Evolutionary conservation across 2,797 vertebrate species (phyloP).

Genomic region (Gallinago solitaria): DNA sequence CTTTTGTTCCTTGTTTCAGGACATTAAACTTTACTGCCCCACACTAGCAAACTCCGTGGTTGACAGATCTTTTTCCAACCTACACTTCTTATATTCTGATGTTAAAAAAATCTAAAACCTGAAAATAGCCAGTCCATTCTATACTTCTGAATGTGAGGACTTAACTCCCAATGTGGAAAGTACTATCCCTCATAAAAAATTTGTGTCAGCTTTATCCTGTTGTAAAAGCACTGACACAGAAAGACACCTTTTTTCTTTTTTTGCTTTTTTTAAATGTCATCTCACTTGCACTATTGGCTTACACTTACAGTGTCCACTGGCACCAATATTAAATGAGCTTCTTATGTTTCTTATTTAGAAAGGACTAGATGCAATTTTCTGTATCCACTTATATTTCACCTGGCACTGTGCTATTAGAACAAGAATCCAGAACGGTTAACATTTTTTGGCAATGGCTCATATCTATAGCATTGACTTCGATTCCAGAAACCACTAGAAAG

Average conservation of each 20-base stretch:
- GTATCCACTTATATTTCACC: not conserved
- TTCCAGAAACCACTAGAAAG: not conserved
- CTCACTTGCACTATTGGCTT: not conserved
- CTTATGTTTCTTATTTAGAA: not conserved
- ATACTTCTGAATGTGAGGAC: not conserved
- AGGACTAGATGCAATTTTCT: not conserved
- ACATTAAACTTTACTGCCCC: not conserved
- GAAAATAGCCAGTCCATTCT: not conserved
- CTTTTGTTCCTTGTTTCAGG: not conserved
- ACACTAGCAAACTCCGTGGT: not conserved
- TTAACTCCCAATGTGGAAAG: not conserved
- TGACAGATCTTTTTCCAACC: not conserved
- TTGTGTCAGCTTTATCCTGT: not conserved
- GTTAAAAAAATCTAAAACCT: not conserved
- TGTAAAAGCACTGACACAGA: not conserved
- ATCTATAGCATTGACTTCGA: not conserved
- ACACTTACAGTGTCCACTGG: not conserved
- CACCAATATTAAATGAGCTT: not conserved
- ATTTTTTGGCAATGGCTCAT: not conserved
- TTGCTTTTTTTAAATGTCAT: not conserved
- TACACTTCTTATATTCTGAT: not conserved
- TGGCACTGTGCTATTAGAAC: not conserved
- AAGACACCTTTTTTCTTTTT: not conserved
- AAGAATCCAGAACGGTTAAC: not conserved
- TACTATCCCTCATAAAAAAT: not conserved